Percentiles rank a stretch among this genome's conserved stretches.
These are phyloP conservation scores for Elgonia sp. DNA, from an alignment of 2,888 invertebrate genomes.

Conservation along the genomic window DNA sequence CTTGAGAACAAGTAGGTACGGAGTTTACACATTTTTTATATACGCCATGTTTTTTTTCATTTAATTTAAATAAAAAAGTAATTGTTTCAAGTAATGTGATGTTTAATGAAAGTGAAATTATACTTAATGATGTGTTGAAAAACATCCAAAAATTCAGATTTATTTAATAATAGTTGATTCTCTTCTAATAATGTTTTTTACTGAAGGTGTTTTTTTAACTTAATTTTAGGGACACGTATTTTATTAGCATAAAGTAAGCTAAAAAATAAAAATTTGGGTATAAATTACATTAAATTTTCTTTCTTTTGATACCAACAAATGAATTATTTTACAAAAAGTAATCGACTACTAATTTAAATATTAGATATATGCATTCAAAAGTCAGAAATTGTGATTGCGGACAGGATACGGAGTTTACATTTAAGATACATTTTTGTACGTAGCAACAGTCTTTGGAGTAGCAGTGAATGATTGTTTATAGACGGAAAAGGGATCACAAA, in stretches of 20 bases:
- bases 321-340: neutral
- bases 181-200: constrained; percentile 14
- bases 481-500: constrained; percentile 30
- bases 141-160: constrained; percentile 17
- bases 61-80: constrained; percentile 37
- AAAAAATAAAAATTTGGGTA: constrained; percentile 18
- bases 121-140: constrained; percentile 18
- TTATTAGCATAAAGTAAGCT: constrained; percentile 13
- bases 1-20: neutral
- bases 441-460: constrained; percentile 23
- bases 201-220: constrained; percentile 15
- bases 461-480: constrained; percentile 29
- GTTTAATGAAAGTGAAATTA: constrained; percentile 22
- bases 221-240: constrained; percentile 23
- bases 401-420: constrained; percentile 22
- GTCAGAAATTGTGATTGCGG: constrained; percentile 6
- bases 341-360: neutral
- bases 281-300: constrained; percentile 12
- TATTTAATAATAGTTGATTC: constrained; percentile 27
- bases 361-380: constrained; percentile 12
- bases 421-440: constrained; percentile 16
- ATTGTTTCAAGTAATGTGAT: constrained; percentile 29
- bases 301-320: neutral
- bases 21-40: constrained; percentile 22
- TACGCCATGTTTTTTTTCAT: constrained; percentile 36